phyloP scores from a whole-genome alignment of 2,888 invertebrate species.

The Holacanthella duospinosa region DNA sequence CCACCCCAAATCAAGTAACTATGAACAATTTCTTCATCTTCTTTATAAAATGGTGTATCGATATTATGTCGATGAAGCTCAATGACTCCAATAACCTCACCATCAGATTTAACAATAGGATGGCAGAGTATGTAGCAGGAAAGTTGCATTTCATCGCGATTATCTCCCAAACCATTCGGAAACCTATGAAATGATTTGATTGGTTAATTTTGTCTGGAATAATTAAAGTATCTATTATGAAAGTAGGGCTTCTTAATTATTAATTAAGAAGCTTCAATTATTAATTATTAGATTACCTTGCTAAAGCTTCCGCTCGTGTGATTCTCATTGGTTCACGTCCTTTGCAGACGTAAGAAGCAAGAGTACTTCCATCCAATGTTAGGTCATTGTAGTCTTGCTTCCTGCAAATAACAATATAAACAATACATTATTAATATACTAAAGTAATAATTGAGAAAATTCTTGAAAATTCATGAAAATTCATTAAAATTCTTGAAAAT shows the following conservation, averaged over 20 bases:
- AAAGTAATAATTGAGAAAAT: too few relatives aligned
- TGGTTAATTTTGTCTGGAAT: background rate
- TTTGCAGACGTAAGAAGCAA: constrained; percentile 43
- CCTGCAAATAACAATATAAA: background rate
- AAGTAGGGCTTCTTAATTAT: too few relatives aligned
- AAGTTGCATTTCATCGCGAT: background rate
- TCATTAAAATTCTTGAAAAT: too few relatives aligned
- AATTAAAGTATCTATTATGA: too few relatives aligned
- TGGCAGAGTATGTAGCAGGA: constrained; percentile 43
- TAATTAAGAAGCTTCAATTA: too few relatives aligned
- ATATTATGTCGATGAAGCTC: constrained; percentile 53
- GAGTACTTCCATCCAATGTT: constrained; percentile 26
- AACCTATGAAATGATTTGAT: background rate
- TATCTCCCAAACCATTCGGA: constrained; percentile 8
- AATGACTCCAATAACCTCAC: constrained; percentile 55
- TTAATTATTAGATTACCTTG: constrained; percentile 48
- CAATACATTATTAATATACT: too few relatives aligned
- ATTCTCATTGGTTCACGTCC: constrained; percentile 46
- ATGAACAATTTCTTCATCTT: constrained; percentile 58
- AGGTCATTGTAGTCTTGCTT: background rate
- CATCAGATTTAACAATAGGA: constrained; percentile 55
- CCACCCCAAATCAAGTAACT: constrained; percentile 60
- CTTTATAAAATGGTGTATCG: constrained; percentile 48
- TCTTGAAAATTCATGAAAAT: too few relatives aligned
- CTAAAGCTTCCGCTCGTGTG: constrained; percentile 44